These are phyloP conservation scores for Bufotes viridis DNA, from an alignment of 2,797 vertebrate species.

Conservation along the genomic window DNA sequence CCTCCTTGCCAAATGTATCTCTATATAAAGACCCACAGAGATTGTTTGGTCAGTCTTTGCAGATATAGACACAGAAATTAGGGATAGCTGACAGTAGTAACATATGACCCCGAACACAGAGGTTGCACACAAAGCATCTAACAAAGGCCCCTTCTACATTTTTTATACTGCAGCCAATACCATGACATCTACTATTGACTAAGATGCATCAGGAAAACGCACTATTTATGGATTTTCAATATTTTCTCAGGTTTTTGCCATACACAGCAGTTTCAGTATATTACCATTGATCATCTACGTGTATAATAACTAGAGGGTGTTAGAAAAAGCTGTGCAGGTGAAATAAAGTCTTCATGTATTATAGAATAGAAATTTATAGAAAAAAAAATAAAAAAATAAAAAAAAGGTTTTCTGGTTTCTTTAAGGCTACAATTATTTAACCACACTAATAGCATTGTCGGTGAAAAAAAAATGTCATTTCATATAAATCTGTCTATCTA, in stretches of 20 bases:
- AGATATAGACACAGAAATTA: background rate
- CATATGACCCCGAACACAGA: background rate
- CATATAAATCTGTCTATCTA: background rate
- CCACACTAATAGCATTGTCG: background rate
- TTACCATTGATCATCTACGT: slow-evolving; percentile 20
- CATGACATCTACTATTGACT: slow-evolving; percentile 34
- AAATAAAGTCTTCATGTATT: background rate
- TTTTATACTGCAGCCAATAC: slow-evolving; percentile 2
- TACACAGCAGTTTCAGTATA: slow-evolving; percentile 33
- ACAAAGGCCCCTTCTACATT: background rate
- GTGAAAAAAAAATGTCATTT: background rate
- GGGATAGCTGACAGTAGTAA: slow-evolving; percentile 9
- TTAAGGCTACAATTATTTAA: background rate
- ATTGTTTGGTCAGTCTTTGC: background rate
- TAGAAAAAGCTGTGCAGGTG: background rate
- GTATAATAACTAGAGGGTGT: background rate
- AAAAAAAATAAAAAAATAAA: background rate
- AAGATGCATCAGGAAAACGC: slow-evolving; percentile 21
- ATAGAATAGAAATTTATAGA: background rate
- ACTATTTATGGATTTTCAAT: slow-evolving; percentile 44
- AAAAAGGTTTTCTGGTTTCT: background rate
- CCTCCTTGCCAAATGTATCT: background rate
- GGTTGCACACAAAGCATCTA: background rate
- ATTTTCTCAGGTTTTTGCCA: slow-evolving; percentile 28
- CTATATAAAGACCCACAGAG: background rate